These are phyloP conservation scores for Gambusia holbrooki DNA, from an alignment of 2,113 vertebrate species.

Conservation along the genomic window DNA sequence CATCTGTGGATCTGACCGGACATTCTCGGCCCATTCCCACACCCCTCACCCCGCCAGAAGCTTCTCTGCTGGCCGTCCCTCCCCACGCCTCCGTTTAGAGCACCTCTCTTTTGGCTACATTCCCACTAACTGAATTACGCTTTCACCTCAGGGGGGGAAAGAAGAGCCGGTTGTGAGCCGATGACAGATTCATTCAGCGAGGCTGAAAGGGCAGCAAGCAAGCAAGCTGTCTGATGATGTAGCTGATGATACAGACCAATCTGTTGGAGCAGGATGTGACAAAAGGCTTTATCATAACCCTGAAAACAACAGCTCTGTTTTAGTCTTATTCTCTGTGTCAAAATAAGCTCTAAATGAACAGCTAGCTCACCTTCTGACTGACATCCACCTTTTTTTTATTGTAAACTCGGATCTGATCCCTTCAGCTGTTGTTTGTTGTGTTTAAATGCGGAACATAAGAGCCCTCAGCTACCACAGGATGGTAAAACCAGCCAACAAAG, in stretches of 20 bases:
- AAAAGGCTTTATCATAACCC: constrained; percentile 38
- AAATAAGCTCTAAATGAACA: constrained; percentile 26
- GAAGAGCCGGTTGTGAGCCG: constrained; percentile 34
- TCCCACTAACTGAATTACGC: constrained; percentile 66
- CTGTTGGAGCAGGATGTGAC: constrained; percentile 13
- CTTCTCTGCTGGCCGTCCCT: constrained; percentile 41
- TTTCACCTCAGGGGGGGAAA: constrained; percentile 49
- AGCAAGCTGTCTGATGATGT: constrained; percentile 7
- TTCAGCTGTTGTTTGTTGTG: constrained; percentile 49
- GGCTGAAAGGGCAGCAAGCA: constrained; percentile 3
- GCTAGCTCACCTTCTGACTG: constrained; percentile 11
- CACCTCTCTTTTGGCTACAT: constrained; percentile 48
- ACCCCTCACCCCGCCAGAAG: constrained; percentile 59
- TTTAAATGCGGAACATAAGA: constrained; percentile 17
- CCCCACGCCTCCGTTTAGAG: constrained; percentile 11
- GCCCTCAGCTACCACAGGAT: constrained; percentile 41
- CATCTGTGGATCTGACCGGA: constrained; percentile 66
- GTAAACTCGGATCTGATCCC: constrained; percentile 32
- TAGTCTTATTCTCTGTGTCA: constrained; percentile 39
- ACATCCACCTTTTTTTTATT: constrained; percentile 26
- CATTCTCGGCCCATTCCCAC: constrained; percentile 65
- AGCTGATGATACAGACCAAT: constrained; percentile 16
- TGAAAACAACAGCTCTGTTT: constrained; percentile 46
- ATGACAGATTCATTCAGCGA: constrained; percentile 44
- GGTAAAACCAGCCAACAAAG: constrained; percentile 36